These are phyloP conservation scores for Eristalis intricaria DNA, from an alignment of 2,888 invertebrate genomes.

Conservation along the genomic window DNA sequence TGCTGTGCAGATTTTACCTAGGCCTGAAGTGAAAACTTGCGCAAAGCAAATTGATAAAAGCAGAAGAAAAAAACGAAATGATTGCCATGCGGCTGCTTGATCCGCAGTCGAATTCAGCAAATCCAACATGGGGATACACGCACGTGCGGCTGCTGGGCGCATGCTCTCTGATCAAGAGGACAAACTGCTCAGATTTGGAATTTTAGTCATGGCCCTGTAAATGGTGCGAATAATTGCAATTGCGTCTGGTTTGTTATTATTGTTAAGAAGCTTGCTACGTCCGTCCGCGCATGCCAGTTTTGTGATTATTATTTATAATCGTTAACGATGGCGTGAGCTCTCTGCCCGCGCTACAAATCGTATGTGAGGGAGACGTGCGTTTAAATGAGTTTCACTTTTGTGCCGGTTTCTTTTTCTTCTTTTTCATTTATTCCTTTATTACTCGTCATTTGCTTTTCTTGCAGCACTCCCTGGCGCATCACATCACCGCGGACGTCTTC, in stretches of 20 bases:
- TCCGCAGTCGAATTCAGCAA: conserved; percentile 31
- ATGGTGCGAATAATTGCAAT: conserved; percentile 47
- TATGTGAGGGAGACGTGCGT: conserved; percentile 48
- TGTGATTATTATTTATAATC: conserved; percentile 62
- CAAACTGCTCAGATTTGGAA: conserved; percentile 35
- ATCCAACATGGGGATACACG: conserved; percentile 19
- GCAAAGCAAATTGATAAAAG: conserved; percentile 31
- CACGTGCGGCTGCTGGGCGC: conserved; percentile 5
- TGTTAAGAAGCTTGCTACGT: conserved; percentile 37
- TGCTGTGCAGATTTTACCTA: conserved; percentile 24
- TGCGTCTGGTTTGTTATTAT: conserved; percentile 40
- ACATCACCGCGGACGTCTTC: conserved; percentile 2
- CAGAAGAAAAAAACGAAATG: conserved; percentile 24
- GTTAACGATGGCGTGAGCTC: conserved; percentile 49
- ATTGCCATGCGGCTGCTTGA: conserved; percentile 4
- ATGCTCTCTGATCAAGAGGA: conserved; percentile 1
- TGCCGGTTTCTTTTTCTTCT: conserved; percentile 61
- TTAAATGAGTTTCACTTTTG: conserved; percentile 71
- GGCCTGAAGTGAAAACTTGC: conserved; percentile 35
- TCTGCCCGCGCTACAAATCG: conserved; percentile 30
- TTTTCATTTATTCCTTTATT: conserved; percentile 49
- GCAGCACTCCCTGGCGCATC: conserved; percentile 10
- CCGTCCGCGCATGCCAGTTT: conserved; percentile 29
- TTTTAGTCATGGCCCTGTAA: conserved; percentile 41
- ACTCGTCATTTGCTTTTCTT: conserved; percentile 48